Evolutionary conservation across 2,888 invertebrate species (phyloP).

Genomic region (Drosophila aldrichi): DNA sequence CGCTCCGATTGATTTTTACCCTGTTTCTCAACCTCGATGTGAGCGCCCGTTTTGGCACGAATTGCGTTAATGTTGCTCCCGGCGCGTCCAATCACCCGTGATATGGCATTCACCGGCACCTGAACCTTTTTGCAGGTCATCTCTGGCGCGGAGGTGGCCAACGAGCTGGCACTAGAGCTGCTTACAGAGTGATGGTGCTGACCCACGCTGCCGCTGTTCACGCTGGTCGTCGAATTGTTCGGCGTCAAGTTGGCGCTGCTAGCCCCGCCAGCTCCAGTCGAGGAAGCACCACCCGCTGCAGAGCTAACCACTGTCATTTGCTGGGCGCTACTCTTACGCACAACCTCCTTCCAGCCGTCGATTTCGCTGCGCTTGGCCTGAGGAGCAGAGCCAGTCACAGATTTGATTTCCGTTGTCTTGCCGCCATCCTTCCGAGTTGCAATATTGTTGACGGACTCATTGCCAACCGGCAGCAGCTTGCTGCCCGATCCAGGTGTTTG

Average conservation of each 20-base stretch:
- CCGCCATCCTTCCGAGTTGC: slow-evolving; percentile 85
- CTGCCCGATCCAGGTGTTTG: slow-evolving; percentile 24
- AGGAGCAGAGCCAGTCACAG: not conserved
- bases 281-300: slow-evolving; percentile 19
- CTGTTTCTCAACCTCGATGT: slow-evolving; percentile 99
- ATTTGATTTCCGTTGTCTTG: slow-evolving; percentile 11
- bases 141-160: slow-evolving; percentile 76
- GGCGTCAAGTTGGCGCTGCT: slow-evolving; percentile 40
- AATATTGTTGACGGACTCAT: slow-evolving; percentile 60
- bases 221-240: slow-evolving; percentile 50
- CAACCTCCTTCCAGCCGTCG: slow-evolving; percentile 99
- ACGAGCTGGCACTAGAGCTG: slow-evolving; percentile 58
- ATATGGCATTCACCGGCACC: slow-evolving; percentile 97
- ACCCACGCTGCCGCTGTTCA: slow-evolving; percentile 30
- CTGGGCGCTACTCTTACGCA: slow-evolving; percentile 91
- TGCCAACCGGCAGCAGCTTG: slow-evolving; percentile 50
- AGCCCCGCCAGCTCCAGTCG: slow-evolving; percentile 6
- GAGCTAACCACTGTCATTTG: slow-evolving; percentile 60
- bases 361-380: slow-evolving; percentile 89
- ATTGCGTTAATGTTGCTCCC: slow-evolving; percentile 99
- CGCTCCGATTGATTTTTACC: slow-evolving; percentile 97
- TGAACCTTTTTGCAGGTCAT: slow-evolving; percentile 94
- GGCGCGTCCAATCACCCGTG: slow-evolving; percentile 98
- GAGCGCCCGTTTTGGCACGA: slow-evolving; percentile 97
- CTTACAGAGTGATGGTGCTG: slow-evolving; percentile 77